A percentile compares a stretch with the other conserved stretches of the same genome.
Evolutionary conservation across 2,113 vertebrate species (phyloP).

Genomic region (Felis catus): F.catus_Fca126_mat1.0 CM031415.1:193587001-193587500

Average conservation of each 20-base stretch:
- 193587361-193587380: background rate
- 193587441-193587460: slow-evolving; percentile 16
- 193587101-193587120: slow-evolving; percentile 12
- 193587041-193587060: background rate
- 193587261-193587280: slow-evolving; percentile 37
- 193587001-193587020: background rate
- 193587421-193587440: slow-evolving; percentile 28
- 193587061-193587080: slow-evolving; percentile 27
- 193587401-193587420: background rate
- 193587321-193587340: background rate
- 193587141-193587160: slow-evolving; percentile 8
- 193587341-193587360: slow-evolving; percentile 12
- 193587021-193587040: background rate
- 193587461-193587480: slow-evolving; percentile 37
- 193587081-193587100: background rate
- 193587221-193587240: slow-evolving; percentile 14
- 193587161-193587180: background rate
- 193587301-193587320: background rate
- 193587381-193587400: background rate
- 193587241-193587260: background rate
- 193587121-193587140: slow-evolving; percentile 14
- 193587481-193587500: background rate
- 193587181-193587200: slow-evolving; percentile 50
- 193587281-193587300: background rate
- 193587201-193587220: slow-evolving; percentile 34